Evolutionary conservation across 1,140 invertebrate genomes (phyloP).

Genomic region (Macrostomum lignano): DNA sequence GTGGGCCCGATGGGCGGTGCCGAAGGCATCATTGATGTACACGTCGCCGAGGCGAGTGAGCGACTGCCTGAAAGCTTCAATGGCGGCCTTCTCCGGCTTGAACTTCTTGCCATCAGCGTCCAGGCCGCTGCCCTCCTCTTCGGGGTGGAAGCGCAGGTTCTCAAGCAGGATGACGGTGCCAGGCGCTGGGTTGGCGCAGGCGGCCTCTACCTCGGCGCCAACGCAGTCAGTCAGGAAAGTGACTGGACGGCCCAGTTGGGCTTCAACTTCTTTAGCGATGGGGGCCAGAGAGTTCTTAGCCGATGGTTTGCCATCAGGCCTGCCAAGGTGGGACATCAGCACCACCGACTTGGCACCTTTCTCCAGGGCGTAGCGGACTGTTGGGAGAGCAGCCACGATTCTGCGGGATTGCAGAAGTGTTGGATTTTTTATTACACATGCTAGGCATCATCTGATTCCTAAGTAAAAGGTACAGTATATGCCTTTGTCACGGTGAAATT

Average conservation of each 20-base stretch:
- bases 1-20: conserved; percentile 89
- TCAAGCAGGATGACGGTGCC: conserved; percentile 55
- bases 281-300: conserved; percentile 73
- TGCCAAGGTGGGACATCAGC: conserved; percentile 78
- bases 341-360: conserved; percentile 67
- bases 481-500: too few relatives aligned
- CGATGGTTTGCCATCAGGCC: conserved; percentile 51
- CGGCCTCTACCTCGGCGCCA: conserved; percentile 55
- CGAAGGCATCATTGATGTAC: conserved; percentile 97
- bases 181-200: conserved; percentile 47
- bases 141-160: conserved; percentile 78
- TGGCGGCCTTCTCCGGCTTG: conserved; percentile 43
- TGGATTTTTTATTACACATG: too few relatives aligned
- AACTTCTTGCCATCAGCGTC: conserved; percentile 50
- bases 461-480: too few relatives aligned
- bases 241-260: conserved; percentile 43
- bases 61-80: conserved; percentile 56
- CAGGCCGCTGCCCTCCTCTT: conserved; percentile 93
- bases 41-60: conserved; percentile 79
- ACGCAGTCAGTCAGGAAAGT: conserved; percentile 44
- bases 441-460: too few relatives aligned
- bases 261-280: conserved; percentile 61
- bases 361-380: conserved; percentile 65
- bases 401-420: too few relatives aligned
- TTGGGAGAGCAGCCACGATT: conserved; percentile 76